These are phyloP conservation scores for Nomada goodeniana DNA, from an alignment of 2,888 invertebrate species.

Conservation along the genomic window DNA sequence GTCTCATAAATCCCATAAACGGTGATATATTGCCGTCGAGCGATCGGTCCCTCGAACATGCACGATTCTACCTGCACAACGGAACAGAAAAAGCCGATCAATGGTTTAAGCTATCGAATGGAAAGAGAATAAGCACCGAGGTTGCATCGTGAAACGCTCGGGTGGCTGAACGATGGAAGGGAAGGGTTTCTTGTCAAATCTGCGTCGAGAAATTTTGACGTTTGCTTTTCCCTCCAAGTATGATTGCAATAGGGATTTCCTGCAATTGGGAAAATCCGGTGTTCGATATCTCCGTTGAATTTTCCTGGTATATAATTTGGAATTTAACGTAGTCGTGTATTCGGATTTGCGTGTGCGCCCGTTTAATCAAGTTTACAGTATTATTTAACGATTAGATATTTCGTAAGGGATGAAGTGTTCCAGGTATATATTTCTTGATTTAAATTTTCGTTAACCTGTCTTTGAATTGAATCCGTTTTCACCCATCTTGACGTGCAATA, in stretches of 20 bases:
- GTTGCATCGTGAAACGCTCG: neutral
- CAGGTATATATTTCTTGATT: too few species aligned
- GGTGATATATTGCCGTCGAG: conserved; percentile 68
- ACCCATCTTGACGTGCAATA: too few species aligned
- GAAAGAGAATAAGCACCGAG: conserved; percentile 42
- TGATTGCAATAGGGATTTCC: neutral
- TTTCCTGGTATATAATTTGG: neutral
- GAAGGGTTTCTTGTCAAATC: neutral
- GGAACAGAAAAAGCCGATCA: conserved; percentile 62
- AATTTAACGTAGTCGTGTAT: too few species aligned
- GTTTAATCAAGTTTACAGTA: too few species aligned
- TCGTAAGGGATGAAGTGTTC: too few species aligned
- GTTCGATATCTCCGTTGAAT: neutral
- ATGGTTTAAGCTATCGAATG: conserved; percentile 60
- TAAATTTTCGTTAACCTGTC: too few species aligned
- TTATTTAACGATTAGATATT: too few species aligned
- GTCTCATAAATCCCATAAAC: conserved; percentile 72
- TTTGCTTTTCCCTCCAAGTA: neutral
- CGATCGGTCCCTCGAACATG: conserved; percentile 48
- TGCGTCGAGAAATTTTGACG: conserved; percentile 3
- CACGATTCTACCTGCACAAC: conserved; percentile 11
- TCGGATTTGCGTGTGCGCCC: too few species aligned
- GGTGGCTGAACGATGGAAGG: neutral
- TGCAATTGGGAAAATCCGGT: too few species aligned
- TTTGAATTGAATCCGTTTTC: too few species aligned